A percentile compares a stretch with the other conserved stretches of the same genome.
phyloP scores from a whole-genome alignment of 2,797 vertebrate species.

The Botia almorhae region DNA sequence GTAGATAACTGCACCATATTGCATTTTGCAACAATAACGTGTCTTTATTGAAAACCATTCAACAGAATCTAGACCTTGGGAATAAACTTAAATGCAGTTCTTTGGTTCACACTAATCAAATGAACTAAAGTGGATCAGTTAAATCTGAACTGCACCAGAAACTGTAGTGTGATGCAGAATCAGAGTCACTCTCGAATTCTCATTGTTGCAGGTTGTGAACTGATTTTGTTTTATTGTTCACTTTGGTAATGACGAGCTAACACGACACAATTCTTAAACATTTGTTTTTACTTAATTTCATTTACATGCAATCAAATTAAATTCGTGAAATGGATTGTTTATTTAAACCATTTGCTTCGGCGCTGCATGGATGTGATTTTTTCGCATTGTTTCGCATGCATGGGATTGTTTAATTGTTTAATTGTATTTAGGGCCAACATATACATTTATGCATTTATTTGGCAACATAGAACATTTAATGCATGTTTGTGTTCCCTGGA shows the following conservation, averaged over 20 bases:
- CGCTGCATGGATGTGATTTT: background rate
- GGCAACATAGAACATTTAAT: background rate
- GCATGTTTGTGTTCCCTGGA: background rate
- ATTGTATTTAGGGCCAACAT: too few relatives aligned
- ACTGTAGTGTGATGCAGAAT: background rate
- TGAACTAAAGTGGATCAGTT: too few relatives aligned
- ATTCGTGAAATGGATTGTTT: constrained; percentile 3
- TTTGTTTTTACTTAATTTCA: background rate
- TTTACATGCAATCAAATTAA: background rate
- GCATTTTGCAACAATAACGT: too few relatives aligned
- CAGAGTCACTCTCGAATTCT: background rate
- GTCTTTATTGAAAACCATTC: background rate
- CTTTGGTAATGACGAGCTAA: background rate
- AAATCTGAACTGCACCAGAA: too few relatives aligned
- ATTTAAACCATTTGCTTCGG: background rate
- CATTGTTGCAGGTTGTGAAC: background rate
- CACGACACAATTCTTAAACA: background rate
- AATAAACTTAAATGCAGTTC: too few relatives aligned
- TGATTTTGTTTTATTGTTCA: background rate
- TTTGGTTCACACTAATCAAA: too few relatives aligned
- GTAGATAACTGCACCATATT: background rate
- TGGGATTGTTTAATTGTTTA: too few relatives aligned
- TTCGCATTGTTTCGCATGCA: too few relatives aligned
- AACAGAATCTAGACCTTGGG: background rate
- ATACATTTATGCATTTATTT: too few relatives aligned